Base-by-base conservation (phyloP, 1,140 invertebrate species). In the Bombus superbus region DNA sequence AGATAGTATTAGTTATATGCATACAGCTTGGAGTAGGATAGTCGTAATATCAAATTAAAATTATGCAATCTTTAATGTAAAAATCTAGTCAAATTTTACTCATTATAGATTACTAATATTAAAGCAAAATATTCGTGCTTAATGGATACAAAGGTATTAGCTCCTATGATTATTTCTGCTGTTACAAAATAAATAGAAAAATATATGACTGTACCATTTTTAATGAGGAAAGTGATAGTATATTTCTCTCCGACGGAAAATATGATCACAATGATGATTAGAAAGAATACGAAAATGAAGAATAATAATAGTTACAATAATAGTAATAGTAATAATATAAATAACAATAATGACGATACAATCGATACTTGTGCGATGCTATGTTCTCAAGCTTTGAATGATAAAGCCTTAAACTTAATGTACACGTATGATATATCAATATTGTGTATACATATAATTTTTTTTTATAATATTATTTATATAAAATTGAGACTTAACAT, bases 11-110 rank as follows among this genome's bases (percentile, higher is more conserved):
- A 57, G 77, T 87, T 82, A 81, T 32, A 44, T 75, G 42, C 74
- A 47, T 80, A 88, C 64, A 76, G 86, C 86, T 89, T 87, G 72
- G 47, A 69, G 75, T 89, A 88, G 82, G 44, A 80, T 84, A 85
- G 82, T n/a, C 22, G 28, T 38, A 73, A 90, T 13, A 78, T 82
- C 72, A 59, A 76, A 25, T 77, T 83, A 87, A 59, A 79, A 13
- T 77, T 83, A 87, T 77, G 82, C 74, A 69, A 89, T 69, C 68
- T 81, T 87, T 59, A 75, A 79, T 89, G 85, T 88, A 89, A 87
- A 82, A 83, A 85, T 85, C 74, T 90, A 90, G 86, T 88, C 78
- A 53, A 85, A 76, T 89, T 82, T 89, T 83, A 89, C 68, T 83
- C 68, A 38, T 84, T 81, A 85, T 87, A 89, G 35, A 28, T 47